A percentile compares a stretch with the other conserved stretches of the same genome.
Evolutionary conservation across 2,888 invertebrate species (phyloP).

Genomic region (Eupithecia tripunctaria): DNA sequence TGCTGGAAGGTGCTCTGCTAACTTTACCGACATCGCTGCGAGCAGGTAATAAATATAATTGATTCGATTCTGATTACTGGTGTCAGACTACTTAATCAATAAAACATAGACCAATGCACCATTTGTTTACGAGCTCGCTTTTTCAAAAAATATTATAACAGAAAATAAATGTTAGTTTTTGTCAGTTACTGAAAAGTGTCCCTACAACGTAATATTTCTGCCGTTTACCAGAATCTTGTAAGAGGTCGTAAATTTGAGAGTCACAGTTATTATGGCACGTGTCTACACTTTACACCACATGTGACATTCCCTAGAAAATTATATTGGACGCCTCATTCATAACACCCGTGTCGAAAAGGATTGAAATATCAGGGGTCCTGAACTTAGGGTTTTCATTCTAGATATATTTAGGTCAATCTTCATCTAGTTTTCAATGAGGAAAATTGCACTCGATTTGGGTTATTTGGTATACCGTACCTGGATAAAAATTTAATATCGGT

Average conservation of each 20-base stretch:
- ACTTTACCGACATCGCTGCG: no score
- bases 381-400: background rate
- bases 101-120: background rate
- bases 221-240: background rate
- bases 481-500: background rate
- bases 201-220: slow-evolving; percentile 6
- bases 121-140: background rate
- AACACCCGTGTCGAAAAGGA: slow-evolving; percentile 2
- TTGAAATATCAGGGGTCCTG: background rate
- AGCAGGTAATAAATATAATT: background rate
- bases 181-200: background rate
- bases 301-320: slow-evolving; percentile 28
- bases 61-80: background rate
- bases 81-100: background rate
- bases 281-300: slow-evolving; percentile 30
- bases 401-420: background rate
- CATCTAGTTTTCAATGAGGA: no score
- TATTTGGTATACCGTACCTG: background rate
- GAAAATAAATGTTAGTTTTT: slow-evolving; percentile 1
- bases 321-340: slow-evolving; percentile 17
- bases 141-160: background rate
- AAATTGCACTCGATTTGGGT: background rate
- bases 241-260: slow-evolving; percentile 12
- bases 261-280: slow-evolving; percentile 23
- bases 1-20: no score